These are phyloP conservation scores for Diplodus sargus DNA, from an alignment of 2,797 vertebrate species.

Conservation along the genomic window DNA sequence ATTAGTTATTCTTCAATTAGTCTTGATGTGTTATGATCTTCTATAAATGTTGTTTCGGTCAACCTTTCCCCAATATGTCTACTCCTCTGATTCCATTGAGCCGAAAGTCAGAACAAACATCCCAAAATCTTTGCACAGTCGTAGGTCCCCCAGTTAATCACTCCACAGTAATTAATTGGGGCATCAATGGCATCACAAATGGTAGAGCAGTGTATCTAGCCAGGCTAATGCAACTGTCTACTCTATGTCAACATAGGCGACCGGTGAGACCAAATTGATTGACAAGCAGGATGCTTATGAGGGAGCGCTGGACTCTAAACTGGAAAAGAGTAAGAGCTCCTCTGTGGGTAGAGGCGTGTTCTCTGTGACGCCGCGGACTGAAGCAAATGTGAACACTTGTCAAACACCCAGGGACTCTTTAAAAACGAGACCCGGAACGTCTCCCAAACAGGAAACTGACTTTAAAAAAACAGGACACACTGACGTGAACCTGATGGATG, in stretches of 20 bases:
- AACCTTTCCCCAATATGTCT: slow-evolving; percentile 1
- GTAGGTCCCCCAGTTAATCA: slow-evolving; percentile 1
- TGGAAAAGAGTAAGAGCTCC: slow-evolving; percentile 77
- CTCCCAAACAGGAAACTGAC: slow-evolving; percentile 52
- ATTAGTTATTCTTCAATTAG: no score
- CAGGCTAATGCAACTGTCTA: slow-evolving; percentile 92
- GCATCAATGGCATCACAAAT: slow-evolving; percentile 35
- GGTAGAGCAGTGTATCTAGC: slow-evolving; percentile 37
- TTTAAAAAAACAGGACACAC: slow-evolving; percentile 6
- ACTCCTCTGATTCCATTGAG: slow-evolving; percentile 2
- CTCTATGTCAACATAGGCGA: slow-evolving; percentile 98
- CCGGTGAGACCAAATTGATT: slow-evolving; percentile 95
- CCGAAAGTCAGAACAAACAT: background rate
- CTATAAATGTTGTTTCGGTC: background rate
- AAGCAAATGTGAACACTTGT: slow-evolving; percentile 55
- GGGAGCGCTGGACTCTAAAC: slow-evolving; percentile 77
- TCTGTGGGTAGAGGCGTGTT: slow-evolving; percentile 63
- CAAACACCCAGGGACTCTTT: slow-evolving; percentile 67
- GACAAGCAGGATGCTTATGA: slow-evolving; percentile 90
- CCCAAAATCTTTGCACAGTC: slow-evolving; percentile 1
- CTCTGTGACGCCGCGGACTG: slow-evolving; percentile 51
- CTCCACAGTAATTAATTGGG: slow-evolving; percentile 17
- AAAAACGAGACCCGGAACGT: slow-evolving; percentile 50
- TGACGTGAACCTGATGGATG: slow-evolving; percentile 7
- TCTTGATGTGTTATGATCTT: background rate